phyloP scores from a whole-genome alignment of 2,888 invertebrate species.

The Euspilapteryx auroguttella region DNA sequence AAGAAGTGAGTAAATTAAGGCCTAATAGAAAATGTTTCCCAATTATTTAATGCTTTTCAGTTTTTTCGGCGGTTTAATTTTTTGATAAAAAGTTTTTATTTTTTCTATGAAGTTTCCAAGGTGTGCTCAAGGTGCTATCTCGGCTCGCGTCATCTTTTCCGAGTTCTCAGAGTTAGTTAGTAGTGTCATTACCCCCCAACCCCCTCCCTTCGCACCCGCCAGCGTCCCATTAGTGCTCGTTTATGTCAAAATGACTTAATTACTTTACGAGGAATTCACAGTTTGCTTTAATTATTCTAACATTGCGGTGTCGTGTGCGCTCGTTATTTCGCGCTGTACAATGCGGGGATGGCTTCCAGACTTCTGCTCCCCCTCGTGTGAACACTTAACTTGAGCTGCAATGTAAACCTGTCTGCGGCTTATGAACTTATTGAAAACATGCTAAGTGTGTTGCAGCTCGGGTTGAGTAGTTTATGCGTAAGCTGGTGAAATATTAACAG shows the following conservation, averaged over 20 bases:
- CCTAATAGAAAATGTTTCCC: too few relatives aligned
- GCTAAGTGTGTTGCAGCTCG: too few relatives aligned
- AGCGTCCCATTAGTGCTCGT: constrained; percentile 28
- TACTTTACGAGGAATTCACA: constrained; percentile 31
- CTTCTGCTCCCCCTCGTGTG: constrained; percentile 17
- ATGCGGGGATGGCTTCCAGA: constrained; percentile 12
- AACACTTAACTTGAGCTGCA: constrained; percentile 8
- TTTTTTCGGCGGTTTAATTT: too few relatives aligned
- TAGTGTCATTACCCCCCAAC: constrained; percentile 39
- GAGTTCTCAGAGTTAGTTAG: constrained; percentile 36
- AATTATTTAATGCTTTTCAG: too few relatives aligned
- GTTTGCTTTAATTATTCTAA: constrained; percentile 21
- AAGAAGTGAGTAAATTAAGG: too few relatives aligned
- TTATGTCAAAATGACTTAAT: constrained; percentile 46
- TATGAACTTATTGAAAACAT: too few relatives aligned
- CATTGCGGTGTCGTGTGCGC: constrained; percentile 13
- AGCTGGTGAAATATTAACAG: too few relatives aligned
- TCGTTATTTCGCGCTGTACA: constrained; percentile 13
- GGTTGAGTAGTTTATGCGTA: too few relatives aligned
- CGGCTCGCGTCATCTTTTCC: constrained; percentile 16
- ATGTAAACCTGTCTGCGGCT: too few relatives aligned
- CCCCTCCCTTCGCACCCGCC: constrained; percentile 24
- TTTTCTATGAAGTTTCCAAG: too few relatives aligned
- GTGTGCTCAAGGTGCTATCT: constrained; percentile 10
- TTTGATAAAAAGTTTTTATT: too few relatives aligned